phyloP scores from a whole-genome alignment of 1,140 invertebrate species.

The Anthonomus grandis region DNA sequence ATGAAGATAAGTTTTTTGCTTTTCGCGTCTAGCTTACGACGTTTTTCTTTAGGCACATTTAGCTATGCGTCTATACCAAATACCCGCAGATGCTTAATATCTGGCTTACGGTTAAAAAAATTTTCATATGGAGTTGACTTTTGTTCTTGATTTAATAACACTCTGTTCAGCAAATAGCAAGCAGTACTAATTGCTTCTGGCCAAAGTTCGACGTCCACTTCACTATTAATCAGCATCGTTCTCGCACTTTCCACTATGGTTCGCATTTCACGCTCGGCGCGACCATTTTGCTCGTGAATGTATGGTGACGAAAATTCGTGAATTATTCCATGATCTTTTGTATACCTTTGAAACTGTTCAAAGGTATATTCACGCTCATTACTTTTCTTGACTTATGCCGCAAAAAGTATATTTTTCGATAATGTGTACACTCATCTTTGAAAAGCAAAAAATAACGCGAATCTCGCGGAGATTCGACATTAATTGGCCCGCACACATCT shows the following conservation, averaged over 20 bases:
- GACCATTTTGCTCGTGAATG: constrained; percentile 47
- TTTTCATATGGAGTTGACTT: constrained; percentile 3
- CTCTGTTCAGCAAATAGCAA: constrained; percentile 33
- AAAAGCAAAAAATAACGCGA: constrained; percentile 9
- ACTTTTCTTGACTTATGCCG: constrained; percentile 9
- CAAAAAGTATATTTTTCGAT: constrained; percentile 7
- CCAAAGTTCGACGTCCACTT: constrained; percentile 48
- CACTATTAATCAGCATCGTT: constrained; percentile 43
- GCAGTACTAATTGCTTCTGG: constrained; percentile 50
- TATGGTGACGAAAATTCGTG: constrained; percentile 33
- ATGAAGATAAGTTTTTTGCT: constrained; percentile 27
- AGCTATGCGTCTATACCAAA: constrained; percentile 40
- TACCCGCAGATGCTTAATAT: constrained; percentile 25
- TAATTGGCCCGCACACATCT: no score
- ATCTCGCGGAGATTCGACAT: constrained; percentile 3
- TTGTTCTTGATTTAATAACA: constrained; percentile 29
- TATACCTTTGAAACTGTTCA: no score
- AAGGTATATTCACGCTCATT: no score
- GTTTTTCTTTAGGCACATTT: constrained; percentile 22
- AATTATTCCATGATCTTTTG: constrained; percentile 30
- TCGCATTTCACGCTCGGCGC: constrained; percentile 45
- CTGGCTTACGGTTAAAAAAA: constrained; percentile 30
- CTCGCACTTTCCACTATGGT: constrained; percentile 43
- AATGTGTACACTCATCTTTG: constrained; percentile 13
- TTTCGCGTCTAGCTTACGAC: constrained; percentile 20